Percentiles rank a stretch among this genome's conserved stretches.
These are phyloP conservation scores for Sitta carolinensis DNA, from an alignment of 2,797 vertebrate species.

Conservation along the genomic window DNA sequence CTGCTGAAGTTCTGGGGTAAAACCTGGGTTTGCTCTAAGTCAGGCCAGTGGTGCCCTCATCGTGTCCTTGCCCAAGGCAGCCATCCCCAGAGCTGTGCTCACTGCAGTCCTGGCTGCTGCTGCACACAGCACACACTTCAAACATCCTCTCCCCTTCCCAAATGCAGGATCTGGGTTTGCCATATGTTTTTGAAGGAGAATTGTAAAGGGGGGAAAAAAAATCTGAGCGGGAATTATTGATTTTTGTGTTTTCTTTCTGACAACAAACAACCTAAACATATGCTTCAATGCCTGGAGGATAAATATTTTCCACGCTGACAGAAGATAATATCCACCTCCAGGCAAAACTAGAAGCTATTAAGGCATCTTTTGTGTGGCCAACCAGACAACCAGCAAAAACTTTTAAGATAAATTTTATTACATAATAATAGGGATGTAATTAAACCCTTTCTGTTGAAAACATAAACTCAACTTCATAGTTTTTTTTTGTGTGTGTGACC, in stretches of 20 bases:
- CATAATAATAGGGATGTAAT: background rate
- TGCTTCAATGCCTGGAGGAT: slow-evolving; percentile 56
- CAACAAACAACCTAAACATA: slow-evolving; percentile 47
- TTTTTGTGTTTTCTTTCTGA: slow-evolving; percentile 53
- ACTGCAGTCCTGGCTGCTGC: background rate
- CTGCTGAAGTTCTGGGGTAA: background rate
- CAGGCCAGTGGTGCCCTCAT: fast-evolving
- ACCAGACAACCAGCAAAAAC: background rate
- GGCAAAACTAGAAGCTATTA: slow-evolving; percentile 28
- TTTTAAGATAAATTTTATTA: background rate
- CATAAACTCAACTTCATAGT: background rate
- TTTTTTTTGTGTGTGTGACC: background rate
- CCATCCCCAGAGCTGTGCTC: background rate
- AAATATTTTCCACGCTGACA: slow-evolving; percentile 48
- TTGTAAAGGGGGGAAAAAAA: background rate
- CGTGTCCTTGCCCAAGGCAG: background rate
- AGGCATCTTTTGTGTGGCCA: background rate
- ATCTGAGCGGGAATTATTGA: slow-evolving; percentile 49
- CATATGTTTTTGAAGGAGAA: slow-evolving; percentile 24
- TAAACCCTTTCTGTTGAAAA: slow-evolving; percentile 5
- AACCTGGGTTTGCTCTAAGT: background rate
- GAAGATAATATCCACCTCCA: slow-evolving; percentile 39
- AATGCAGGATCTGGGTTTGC: slow-evolving; percentile 2
- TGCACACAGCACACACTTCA: background rate
- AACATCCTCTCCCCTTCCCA: background rate